Percentiles rank a stretch among this genome's conserved stretches.
These are phyloP conservation scores for Paramormyrops kingsleyae DNA, from an alignment of 2,113 vertebrate genomes.

Conservation along the genomic window DNA sequence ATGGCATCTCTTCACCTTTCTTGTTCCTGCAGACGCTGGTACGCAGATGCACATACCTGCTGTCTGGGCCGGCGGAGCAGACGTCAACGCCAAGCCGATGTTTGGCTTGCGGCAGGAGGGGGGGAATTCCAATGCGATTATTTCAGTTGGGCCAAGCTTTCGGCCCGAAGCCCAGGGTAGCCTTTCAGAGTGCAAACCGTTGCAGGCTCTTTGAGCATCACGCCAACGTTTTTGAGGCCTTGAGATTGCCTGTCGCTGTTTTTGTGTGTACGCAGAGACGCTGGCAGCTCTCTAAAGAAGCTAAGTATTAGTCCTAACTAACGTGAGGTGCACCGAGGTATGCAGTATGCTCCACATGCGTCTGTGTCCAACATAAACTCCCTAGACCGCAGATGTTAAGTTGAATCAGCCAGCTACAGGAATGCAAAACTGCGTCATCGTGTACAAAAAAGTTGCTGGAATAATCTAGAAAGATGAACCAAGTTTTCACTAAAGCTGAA, in stretches of 20 bases:
- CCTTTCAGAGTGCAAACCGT: not conserved
- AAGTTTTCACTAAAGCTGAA: not conserved
- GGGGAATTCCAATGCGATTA: constrained; percentile 27
- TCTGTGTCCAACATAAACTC: not conserved
- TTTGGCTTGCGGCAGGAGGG: constrained; percentile 18
- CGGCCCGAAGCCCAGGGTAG: not conserved
- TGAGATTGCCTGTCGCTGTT: not conserved
- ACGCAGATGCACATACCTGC: constrained; percentile 27
- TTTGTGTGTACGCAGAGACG: not conserved
- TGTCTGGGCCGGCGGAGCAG: constrained; percentile 20
- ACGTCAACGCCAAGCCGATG: constrained; percentile 24
- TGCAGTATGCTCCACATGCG: not conserved
- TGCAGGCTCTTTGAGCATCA: not conserved
- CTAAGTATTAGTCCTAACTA: not conserved
- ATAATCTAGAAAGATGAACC: not conserved
- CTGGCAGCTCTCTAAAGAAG: not conserved
- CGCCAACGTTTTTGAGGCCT: not conserved
- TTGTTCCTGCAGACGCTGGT: constrained; percentile 21
- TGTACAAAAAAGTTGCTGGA: not conserved
- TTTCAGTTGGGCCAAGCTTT: constrained; percentile 17
- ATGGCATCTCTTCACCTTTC: constrained; percentile 22
- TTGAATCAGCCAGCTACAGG: not conserved
- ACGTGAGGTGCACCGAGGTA: not conserved
- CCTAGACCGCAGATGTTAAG: not conserved
- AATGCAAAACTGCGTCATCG: not conserved